A percentile compares a stretch with the other conserved stretches of the same genome.
Conservation (phyloP, 2,797 vertebrate species). For the Melanotaenia pygmaea region DNA sequence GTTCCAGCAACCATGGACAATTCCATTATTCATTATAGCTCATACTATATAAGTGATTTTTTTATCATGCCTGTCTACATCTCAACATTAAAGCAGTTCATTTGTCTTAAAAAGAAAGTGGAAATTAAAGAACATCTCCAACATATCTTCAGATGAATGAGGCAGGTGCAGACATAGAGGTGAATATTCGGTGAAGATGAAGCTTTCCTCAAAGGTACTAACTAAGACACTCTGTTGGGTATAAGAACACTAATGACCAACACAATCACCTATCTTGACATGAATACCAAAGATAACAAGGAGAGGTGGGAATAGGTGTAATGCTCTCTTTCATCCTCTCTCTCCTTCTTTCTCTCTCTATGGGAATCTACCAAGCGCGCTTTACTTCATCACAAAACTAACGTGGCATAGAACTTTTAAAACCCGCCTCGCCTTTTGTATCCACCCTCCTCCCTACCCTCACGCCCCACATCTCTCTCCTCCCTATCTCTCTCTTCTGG, state of each 20-base stretch:
- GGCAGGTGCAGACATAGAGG: constrained; percentile 76
- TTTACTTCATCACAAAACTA: constrained; percentile 85
- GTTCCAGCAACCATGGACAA: constrained; percentile 72
- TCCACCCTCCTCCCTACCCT: constrained; percentile 27
- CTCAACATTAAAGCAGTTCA: constrained; percentile 70
- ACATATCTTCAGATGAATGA: constrained; percentile 67
- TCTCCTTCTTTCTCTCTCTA: constrained; percentile 57
- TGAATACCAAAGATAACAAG: constrained; percentile 85
- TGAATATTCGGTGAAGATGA: constrained; percentile 77
- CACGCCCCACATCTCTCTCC: constrained; percentile 26
- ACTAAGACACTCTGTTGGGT: constrained; percentile 80
- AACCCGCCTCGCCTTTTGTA: constrained; percentile 75
- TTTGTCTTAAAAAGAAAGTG: constrained; percentile 69
- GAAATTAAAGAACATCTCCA: constrained; percentile 69
- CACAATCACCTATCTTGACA: constrained; percentile 84
- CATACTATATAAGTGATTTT: constrained; percentile 79
- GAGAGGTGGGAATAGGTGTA: constrained; percentile 82
- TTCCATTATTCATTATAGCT: constrained; percentile 80
- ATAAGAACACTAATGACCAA: constrained; percentile 83
- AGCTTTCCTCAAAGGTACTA: constrained; percentile 76
- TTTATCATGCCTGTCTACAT: constrained; percentile 78
- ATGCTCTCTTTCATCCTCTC: constrained; percentile 66
- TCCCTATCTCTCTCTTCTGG: constrained; percentile 66
- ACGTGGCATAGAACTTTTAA: constrained; percentile 83
- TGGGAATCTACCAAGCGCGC: constrained; percentile 70